phyloP scores from a whole-genome alignment of 2,888 invertebrate species.

The Nemoura dubitans region DNA sequence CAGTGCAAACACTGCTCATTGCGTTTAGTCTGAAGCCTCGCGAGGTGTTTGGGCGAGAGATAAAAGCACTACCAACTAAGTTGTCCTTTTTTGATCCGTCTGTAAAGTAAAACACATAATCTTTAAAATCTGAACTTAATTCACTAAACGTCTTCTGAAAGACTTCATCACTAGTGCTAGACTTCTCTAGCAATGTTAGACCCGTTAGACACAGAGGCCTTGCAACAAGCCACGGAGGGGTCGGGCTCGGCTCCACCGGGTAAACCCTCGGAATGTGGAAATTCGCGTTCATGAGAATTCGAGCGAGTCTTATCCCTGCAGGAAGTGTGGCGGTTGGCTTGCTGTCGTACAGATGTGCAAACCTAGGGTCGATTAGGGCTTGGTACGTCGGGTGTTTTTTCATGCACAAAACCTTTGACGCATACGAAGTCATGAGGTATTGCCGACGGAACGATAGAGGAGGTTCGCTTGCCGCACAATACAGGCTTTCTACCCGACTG shows the following conservation, averaged over 20 bases:
- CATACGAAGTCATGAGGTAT: constrained; percentile 16
- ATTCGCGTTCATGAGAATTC: not conserved
- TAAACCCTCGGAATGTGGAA: not conserved
- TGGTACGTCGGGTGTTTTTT: constrained; percentile 25
- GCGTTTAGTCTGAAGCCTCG: not conserved
- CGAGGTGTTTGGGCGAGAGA: not conserved
- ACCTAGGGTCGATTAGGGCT: not conserved
- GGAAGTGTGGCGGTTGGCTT: constrained; percentile 1
- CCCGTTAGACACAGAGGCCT: not conserved
- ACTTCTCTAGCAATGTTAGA: not conserved
- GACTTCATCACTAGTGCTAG: not conserved
- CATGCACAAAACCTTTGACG: not conserved
- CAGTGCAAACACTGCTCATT: constrained; percentile 18
- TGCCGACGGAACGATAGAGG: constrained; percentile 9
- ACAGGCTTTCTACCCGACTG: constrained; percentile 31
- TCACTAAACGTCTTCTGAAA: not conserved
- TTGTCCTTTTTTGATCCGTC: constrained; percentile 17
- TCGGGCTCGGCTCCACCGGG: not conserved
- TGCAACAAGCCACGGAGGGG: constrained; percentile 14
- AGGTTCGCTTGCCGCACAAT: constrained; percentile 12
- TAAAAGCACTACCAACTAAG: constrained; percentile 14
- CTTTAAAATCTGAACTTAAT: not conserved
- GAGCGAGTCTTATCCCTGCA: not conserved
- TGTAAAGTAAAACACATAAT: not conserved
- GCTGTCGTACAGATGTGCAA: not conserved